Conservation (phyloP, 2,888 invertebrate species). For the Euphydryas editha region DNA sequence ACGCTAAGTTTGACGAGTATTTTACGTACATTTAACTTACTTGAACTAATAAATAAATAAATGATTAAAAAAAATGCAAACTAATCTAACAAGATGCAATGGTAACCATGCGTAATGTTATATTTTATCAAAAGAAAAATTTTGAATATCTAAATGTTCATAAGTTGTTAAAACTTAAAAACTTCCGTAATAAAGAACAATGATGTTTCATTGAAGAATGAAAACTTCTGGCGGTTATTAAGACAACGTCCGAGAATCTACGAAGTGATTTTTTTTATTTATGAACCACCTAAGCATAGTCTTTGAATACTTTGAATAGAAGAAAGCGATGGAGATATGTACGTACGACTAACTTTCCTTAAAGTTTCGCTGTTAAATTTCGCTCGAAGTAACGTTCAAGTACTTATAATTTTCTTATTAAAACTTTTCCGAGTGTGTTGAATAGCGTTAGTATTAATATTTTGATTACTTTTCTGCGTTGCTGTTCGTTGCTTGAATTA, state of each 20-base stretch:
- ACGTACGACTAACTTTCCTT: constrained; percentile 13
- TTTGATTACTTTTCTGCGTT: constrained; percentile 6
- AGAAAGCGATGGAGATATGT: constrained; percentile 8
- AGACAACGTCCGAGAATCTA: not conserved
- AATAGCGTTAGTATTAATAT: constrained; percentile 11
- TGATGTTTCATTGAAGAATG: constrained; percentile 13
- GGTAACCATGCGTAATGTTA: not conserved
- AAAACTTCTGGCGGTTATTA: constrained; percentile 7
- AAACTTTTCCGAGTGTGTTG: constrained; percentile 17
- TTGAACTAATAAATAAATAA: no score
- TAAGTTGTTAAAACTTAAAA: constrained; percentile 27
- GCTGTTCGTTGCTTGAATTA: not conserved
- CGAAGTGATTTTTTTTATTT: constrained; percentile 8
- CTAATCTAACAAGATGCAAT: not conserved
- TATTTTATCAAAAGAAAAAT: constrained; percentile 18
- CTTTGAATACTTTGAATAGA: constrained; percentile 13
- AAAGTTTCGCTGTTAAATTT: constrained; percentile 28
- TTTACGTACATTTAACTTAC: no score
- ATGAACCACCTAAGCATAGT: constrained; percentile 7
- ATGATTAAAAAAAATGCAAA: not conserved
- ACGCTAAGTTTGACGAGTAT: no score
- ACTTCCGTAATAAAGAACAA: constrained; percentile 23
- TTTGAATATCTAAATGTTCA: constrained; percentile 26
- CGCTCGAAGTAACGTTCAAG: constrained; percentile 20
- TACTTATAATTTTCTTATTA: constrained; percentile 28